Conservation (phyloP, 2,797 vertebrate genomes). For the Phataginus tricuspis region DNA sequence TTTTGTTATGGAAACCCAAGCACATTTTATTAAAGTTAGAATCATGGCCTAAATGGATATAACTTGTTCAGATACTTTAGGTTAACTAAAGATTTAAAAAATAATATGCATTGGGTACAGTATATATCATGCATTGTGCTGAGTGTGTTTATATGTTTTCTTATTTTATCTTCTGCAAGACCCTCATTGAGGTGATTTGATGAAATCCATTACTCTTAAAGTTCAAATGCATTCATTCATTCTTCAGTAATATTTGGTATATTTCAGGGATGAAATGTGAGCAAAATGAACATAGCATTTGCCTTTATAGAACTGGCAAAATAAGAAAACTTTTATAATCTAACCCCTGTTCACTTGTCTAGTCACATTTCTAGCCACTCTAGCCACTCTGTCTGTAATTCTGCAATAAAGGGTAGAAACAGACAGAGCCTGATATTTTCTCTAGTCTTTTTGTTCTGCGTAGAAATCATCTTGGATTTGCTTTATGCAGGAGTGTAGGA, state of each 20-base stretch:
- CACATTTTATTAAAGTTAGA: not conserved
- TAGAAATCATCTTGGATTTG: not conserved
- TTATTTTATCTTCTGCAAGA: not conserved
- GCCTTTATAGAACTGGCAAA: not conserved
- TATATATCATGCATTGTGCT: not conserved
- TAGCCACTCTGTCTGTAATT: too few relatives aligned
- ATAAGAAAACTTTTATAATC: not conserved
- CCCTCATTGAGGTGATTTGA: not conserved
- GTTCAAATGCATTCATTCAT: not conserved
- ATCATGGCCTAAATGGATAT: not conserved
- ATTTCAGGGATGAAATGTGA: not conserved
- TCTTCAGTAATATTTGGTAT: not conserved
- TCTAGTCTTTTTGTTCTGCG: not conserved
- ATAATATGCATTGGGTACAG: not conserved
- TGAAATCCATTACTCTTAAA: not conserved
- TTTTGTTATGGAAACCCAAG: not conserved
- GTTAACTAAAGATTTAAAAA: not conserved
- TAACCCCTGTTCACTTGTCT: not conserved
- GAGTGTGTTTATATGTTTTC: not conserved
- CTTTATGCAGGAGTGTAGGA: not conserved
- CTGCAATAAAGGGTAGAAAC: not conserved
- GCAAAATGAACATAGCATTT: not conserved
- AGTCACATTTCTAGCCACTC: not conserved
- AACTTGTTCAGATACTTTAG: not conserved
- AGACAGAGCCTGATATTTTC: not conserved